phyloP scores from a whole-genome alignment of 1,140 invertebrate genomes.

The Drosophila nigrodunni region DNA sequence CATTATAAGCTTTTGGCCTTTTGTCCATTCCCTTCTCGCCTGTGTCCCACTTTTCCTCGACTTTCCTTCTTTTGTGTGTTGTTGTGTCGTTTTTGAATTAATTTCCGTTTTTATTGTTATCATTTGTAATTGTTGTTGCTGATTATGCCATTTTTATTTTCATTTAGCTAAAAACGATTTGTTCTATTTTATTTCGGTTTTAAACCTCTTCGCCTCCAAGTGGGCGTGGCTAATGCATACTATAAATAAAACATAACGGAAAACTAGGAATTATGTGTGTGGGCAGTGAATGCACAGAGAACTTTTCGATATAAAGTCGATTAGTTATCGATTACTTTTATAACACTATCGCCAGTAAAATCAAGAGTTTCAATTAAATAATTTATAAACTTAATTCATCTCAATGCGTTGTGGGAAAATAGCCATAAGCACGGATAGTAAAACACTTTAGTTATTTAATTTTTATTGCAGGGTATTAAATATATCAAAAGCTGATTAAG shows the following conservation, averaged over 20 bases:
- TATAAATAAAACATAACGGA: not conserved
- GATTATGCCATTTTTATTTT: conserved; percentile 10
- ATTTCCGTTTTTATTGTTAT: conserved; percentile 46
- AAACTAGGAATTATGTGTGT: not conserved
- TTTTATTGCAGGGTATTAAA: conserved; percentile 35
- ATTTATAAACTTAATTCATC: not conserved
- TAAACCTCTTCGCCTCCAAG: not conserved
- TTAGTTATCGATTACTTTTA: not conserved
- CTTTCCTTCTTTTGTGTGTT: conserved; percentile 10
- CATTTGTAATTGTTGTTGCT: conserved; percentile 37
- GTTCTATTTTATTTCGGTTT: not conserved
- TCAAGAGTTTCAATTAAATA: not conserved
- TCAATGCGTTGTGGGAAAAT: not conserved
- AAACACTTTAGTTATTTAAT: conserved; percentile 8
- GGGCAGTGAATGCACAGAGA: no score
- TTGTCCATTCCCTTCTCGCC: not conserved
- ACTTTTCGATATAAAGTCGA: not conserved
- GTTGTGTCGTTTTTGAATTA: conserved; percentile 38
- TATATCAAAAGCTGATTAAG: conserved; percentile 80
- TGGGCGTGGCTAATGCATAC: not conserved
- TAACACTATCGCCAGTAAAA: not conserved
- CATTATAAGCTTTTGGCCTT: conserved; percentile 46
- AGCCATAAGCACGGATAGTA: not conserved
- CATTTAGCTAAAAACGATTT: conserved; percentile 7
- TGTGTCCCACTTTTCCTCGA: not conserved